A percentile compares a stretch with the other conserved stretches of the same genome.
These are phyloP conservation scores for Pseudoips prasinana DNA, from an alignment of 2,888 invertebrate genomes.

Conservation along the genomic window DNA sequence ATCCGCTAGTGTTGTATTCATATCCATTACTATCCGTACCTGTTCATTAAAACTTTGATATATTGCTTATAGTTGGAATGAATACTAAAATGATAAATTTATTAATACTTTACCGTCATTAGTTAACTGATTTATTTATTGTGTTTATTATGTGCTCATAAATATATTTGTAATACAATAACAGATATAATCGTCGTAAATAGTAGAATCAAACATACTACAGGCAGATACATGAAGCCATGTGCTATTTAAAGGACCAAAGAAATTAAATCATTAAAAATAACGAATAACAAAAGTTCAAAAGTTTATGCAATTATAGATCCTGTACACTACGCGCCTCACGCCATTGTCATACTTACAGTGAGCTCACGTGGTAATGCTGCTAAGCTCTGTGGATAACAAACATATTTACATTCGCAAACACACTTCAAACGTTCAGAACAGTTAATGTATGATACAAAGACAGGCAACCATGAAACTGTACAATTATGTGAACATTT, in stretches of 20 bases:
- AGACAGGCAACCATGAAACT: conserved; percentile 30
- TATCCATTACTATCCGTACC: conserved; percentile 97
- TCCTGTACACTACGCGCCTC: conserved; percentile 22
- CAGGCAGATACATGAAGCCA: no score
- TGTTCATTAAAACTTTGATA: conserved; percentile 51
- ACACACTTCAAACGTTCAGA: conserved; percentile 31
- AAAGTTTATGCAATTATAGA: neutral
- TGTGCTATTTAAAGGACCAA: no score
- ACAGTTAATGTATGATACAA: conserved; percentile 43
- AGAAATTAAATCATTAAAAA: neutral
- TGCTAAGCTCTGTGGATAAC: conserved; percentile 89
- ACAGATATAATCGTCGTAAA: no score
- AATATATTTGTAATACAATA: no score
- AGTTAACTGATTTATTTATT: no score
- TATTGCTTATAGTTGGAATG: neutral
- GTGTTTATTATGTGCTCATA: no score
- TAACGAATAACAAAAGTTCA: neutral
- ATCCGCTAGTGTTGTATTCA: conserved; percentile 95
- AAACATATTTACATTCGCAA: conserved; percentile 77
- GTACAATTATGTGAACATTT: conserved; percentile 28
- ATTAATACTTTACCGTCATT: neutral
- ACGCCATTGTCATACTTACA: conserved; percentile 83
- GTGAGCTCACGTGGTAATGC: conserved; percentile 90
- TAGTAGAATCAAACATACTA: no score
- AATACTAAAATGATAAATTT: neutral